Conservation (phyloP, 2,113 vertebrate species). For the Melanocharis versteri region DNA sequence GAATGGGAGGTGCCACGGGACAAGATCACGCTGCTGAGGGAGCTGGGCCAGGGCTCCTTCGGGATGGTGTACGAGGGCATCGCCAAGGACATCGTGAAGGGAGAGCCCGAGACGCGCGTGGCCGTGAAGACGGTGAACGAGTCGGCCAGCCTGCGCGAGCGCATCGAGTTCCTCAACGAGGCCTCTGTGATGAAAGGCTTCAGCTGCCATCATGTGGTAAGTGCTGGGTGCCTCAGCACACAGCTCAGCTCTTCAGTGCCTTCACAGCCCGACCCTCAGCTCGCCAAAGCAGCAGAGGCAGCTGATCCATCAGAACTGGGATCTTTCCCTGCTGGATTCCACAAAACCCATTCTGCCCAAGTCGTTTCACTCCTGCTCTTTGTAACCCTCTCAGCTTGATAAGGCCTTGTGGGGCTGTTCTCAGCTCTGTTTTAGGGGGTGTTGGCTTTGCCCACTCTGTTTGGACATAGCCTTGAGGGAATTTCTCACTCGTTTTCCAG, state of each 20-base stretch:
- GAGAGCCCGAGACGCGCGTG: constrained; percentile 85
- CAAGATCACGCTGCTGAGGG: constrained; percentile 86
- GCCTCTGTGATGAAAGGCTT: constrained; percentile 98
- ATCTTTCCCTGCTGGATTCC: fast-evolving
- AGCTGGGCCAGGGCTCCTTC: constrained; percentile 95
- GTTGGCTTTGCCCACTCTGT: not conserved
- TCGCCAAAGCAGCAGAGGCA: not conserved
- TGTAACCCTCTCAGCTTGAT: not conserved
- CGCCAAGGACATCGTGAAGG: constrained; percentile 91
- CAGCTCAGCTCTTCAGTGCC: not conserved
- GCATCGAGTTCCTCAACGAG: constrained; percentile 97
- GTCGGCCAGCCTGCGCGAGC: constrained; percentile 89
- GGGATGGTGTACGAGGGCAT: constrained; percentile 98
- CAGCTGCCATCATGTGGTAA: constrained; percentile 97
- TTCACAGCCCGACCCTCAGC: not conserved
- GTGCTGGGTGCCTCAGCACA: not conserved
- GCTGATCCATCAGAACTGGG: not conserved
- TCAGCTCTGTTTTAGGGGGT: not conserved
- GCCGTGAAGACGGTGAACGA: constrained; percentile 97
- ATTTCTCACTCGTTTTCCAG: constrained; percentile 44
- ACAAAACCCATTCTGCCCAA: not conserved
- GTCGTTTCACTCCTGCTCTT: not conserved
- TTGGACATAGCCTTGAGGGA: not conserved
- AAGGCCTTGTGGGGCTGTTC: not conserved
- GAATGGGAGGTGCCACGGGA: constrained; percentile 96